Evolutionary conservation across 2,888 invertebrate species (phyloP), one percentile per base, ranked within the genome.

Genomic region (Acheta domesticus): DNA sequence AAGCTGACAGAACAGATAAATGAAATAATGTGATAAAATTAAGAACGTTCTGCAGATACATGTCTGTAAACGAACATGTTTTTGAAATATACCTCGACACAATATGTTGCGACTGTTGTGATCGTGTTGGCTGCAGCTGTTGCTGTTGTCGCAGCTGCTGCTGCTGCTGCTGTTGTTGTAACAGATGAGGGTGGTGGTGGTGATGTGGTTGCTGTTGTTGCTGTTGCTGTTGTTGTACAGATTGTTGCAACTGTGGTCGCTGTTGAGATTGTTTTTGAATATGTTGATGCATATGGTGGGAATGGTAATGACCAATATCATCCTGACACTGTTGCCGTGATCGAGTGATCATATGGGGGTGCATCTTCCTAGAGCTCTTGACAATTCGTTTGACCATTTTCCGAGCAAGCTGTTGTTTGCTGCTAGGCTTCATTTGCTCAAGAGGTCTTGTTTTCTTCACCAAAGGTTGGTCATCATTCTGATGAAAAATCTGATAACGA

Each of bases 391-490:
- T 82, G 21, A 81, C 75, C 14, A 81, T 81, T 78, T 80, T 81
- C 74, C 80, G 79, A 36, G 81, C 79, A 21, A 80, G 73, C n/a
- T 81, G 81, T 49, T 80, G 79, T 73, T 80, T 80, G 16, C 79
- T n/a, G 23, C 48, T 76, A 19, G 23, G 36, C 36, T 75, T 20
- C 12, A 23, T 21, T 36, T 76, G 48, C 49, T 80, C 80, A 21
- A 78, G 21, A 20, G 80, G 77, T 14, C 77, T 78, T 21, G 81
- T 81, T 81, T 80, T 83, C 80, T 81, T 82, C 80, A 78, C 82
- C 75, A 89, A 84, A 2, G 89, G 89, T 83, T 89, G 88, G 82
- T 90, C 89, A 83, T 90, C 90, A 79, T 89, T n/a, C 90, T 1
- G 89, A 89, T 12, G 89, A 89, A 83, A 89, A 90, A 79, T 87